phyloP scores from a whole-genome alignment of 2,113 vertebrate species.

The Oryzias woworae region DNA sequence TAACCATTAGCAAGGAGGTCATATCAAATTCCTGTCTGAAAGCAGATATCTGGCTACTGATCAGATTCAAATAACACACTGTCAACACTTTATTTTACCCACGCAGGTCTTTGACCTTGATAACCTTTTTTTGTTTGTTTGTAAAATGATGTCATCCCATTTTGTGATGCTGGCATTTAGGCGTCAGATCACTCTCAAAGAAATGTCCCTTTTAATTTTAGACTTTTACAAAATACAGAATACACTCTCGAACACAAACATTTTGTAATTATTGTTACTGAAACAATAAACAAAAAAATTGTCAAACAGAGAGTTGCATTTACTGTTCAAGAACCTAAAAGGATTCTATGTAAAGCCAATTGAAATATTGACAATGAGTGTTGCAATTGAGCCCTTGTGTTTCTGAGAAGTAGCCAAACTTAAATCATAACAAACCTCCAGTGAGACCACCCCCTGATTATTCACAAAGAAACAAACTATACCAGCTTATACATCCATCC shows the following conservation, averaged over 20 bases:
- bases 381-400: conserved; percentile 81
- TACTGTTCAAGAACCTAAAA: conserved; percentile 72
- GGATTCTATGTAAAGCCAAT: conserved; percentile 76
- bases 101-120: conserved; percentile 59
- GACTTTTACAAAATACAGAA: conserved; percentile 75
- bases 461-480: conserved; percentile 76
- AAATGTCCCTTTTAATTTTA: no score
- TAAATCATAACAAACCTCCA: conserved; percentile 69
- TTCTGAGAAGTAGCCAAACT: conserved; percentile 78
- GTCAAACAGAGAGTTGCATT: conserved; percentile 72
- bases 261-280: conserved; percentile 70
- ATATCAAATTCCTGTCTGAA: conserved; percentile 73
- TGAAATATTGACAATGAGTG: conserved; percentile 79
- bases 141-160: conserved; percentile 61
- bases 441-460: conserved; percentile 60
- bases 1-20: conserved; percentile 69
- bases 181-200: conserved; percentile 63
- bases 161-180: conserved; percentile 69
- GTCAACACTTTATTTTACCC: conserved; percentile 69
- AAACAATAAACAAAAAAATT: conserved; percentile 73
- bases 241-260: conserved; percentile 77
- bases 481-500: conserved; percentile 71
- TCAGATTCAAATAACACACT: conserved; percentile 73
- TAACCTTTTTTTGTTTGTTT: conserved; percentile 46
- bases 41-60: conserved; percentile 75